These are phyloP conservation scores for Panopea generosa DNA, from an alignment of 2,888 invertebrate genomes.

Conservation along the genomic window DNA sequence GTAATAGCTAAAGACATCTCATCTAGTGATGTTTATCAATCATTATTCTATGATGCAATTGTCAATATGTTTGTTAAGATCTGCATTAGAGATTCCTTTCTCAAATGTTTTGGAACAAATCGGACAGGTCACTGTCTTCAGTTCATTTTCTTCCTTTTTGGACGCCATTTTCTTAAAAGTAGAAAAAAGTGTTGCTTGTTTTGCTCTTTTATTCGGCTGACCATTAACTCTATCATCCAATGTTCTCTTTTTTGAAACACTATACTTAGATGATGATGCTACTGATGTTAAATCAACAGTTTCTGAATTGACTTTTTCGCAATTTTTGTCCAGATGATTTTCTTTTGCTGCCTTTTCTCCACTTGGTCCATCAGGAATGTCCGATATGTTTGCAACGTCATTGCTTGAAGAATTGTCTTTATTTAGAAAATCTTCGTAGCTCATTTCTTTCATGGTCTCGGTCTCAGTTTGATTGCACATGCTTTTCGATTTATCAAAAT, in stretches of 20 bases:
- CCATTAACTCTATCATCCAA: constrained; percentile 19
- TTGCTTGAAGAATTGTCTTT: no score
- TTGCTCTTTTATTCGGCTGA: constrained; percentile 62
- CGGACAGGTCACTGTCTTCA: constrained; percentile 66
- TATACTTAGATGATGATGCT: background rate
- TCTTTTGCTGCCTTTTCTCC: no score
- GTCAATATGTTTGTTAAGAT: constrained; percentile 82
- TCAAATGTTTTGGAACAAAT: constrained; percentile 77
- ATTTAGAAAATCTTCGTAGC: constrained; percentile 48
- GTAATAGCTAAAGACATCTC: no score
- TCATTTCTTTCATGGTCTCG: constrained; percentile 28
- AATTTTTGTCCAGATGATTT: no score
- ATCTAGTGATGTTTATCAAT: no score
- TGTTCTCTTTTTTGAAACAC: constrained; percentile 31
- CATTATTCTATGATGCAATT: constrained; percentile 79
- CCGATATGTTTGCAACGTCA: no score
- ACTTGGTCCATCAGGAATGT: no score
- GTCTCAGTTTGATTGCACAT: no score
- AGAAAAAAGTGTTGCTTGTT: constrained; percentile 72
- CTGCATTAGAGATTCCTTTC: constrained; percentile 68
- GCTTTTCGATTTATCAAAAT: no score
- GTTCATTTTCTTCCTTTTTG: constrained; percentile 46
- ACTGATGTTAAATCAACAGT: no score
- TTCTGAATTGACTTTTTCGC: no score
- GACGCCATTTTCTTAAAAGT: constrained; percentile 69